These are phyloP conservation scores for Anguilla japonica DNA, from an alignment of 2,113 vertebrate species.

Conservation along the genomic window DNA sequence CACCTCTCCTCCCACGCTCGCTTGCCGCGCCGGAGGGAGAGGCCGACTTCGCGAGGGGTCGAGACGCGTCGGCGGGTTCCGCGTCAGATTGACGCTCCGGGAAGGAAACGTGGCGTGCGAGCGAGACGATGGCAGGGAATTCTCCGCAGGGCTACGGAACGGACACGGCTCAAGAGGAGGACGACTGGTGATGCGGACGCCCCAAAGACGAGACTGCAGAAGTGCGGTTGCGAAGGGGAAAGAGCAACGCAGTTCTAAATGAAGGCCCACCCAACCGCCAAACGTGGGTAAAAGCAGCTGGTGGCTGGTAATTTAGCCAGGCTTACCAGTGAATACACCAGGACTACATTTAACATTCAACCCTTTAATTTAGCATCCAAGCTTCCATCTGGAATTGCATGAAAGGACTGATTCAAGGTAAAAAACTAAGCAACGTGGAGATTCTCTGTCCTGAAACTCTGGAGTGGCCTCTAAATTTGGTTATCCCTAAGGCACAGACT, in stretches of 20 bases:
- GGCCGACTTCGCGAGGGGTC: not conserved
- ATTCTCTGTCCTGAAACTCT: not conserved
- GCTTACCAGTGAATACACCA: no score
- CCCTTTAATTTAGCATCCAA: no score
- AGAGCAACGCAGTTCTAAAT: not conserved
- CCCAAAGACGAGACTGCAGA: not conserved
- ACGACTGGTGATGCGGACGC: not conserved
- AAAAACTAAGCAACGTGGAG: not conserved
- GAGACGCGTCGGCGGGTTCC: not conserved
- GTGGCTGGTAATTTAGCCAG: no score
- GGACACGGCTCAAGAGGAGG: not conserved
- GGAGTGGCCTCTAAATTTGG: not conserved
- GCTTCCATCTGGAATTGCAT: no score
- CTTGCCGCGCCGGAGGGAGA: not conserved
- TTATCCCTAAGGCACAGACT: no score
- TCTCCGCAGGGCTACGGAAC: not conserved
- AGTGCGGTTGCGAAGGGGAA: no score
- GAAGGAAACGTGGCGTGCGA: not conserved
- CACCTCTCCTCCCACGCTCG: not conserved
- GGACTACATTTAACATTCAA: no score
- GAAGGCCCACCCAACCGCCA: not conserved
- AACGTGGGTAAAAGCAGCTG: not conserved
- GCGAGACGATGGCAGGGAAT: not conserved
- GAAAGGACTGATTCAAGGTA: not conserved
- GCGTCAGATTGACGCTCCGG: not conserved